Base-by-base conservation (phyloP, 1,140 invertebrate genomes). In the Nylanderia fulva region DNA sequence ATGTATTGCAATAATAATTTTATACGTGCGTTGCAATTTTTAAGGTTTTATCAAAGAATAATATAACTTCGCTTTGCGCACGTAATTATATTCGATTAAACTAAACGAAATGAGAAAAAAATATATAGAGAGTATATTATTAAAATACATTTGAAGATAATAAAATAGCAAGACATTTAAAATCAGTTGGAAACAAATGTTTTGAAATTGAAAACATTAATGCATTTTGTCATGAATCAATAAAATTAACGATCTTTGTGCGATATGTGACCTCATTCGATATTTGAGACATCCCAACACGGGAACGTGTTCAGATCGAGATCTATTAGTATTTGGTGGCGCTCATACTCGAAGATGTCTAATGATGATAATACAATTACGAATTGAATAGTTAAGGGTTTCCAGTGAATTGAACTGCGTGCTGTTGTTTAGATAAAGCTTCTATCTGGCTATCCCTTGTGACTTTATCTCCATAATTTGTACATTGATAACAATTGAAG, bases 401-500 rank as follows among this genome's bases (percentile, higher is more conserved):
- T 63, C 61, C 27, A 76, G 39, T 8, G 27, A 64, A 77, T 48
- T 64, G 18, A 76, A 64, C 21, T 63, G 58, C n/a, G 24, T 76
- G 13, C 27, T n/a, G 58, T 77, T 48, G 39, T 24, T 76, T 45
- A 63, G 39, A 76, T 76, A 63, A 77, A 7, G 27, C 9, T 64
- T 48, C 74, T 48, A 48, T 36, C 74, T 18, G 4, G 24, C 33
- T 74, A 36, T 24, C 21, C 21, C 13, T 48, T 21, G 56, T 5
- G 24, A 45, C 11, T 45, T n/a, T 77, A 77, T 77, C 60, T 33
- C 3, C 6, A 27, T 77, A 77, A 77, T 77, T 24, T 77, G 74
- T 77, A 13, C 33, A 77, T 77, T 77, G 74, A 64, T 64, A 77
- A 58, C 39, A 77, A 63, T 77, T 77, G 74, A 77, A 77, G 74